Evolutionary conservation across 1,140 invertebrate genomes (phyloP).

Genomic region (Danaus plexippus): DNA sequence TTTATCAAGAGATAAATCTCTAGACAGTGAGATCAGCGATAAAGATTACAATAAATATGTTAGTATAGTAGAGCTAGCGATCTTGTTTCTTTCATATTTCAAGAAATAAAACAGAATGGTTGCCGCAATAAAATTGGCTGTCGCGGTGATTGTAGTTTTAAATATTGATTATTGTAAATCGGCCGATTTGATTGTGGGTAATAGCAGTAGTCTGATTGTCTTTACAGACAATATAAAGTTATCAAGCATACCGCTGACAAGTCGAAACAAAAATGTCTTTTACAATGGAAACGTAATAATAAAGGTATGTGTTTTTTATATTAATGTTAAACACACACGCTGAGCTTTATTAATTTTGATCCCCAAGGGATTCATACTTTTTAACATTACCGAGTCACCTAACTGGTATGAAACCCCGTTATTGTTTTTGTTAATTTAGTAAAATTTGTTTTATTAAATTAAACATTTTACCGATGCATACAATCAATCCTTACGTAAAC

Average conservation of each 20-base stretch:
- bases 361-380: no score
- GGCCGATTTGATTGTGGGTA: slow-evolving; percentile 26
- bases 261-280: slow-evolving; percentile 46
- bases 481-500: no score
- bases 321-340: no score
- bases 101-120: slow-evolving; percentile 14
- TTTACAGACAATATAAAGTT: slow-evolving; percentile 42
- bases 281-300: slow-evolving; percentile 40
- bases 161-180: slow-evolving; percentile 11
- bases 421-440: no score
- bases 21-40: slow-evolving; percentile 4
- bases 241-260: slow-evolving; percentile 31
- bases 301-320: slow-evolving; percentile 30
- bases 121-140: slow-evolving; percentile 16
- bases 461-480: no score
- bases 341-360: no score
- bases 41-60: no score
- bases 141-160: slow-evolving; percentile 1
- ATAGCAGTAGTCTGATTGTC: slow-evolving; percentile 26
- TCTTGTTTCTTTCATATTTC: neutral
- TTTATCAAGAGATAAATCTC: slow-evolving; percentile 6
- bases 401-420: no score
- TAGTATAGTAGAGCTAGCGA: no score
- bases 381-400: no score
- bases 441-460: no score